Conservation (phyloP, 2,113 vertebrate species). For the Chinchilla lanigera region DNA sequence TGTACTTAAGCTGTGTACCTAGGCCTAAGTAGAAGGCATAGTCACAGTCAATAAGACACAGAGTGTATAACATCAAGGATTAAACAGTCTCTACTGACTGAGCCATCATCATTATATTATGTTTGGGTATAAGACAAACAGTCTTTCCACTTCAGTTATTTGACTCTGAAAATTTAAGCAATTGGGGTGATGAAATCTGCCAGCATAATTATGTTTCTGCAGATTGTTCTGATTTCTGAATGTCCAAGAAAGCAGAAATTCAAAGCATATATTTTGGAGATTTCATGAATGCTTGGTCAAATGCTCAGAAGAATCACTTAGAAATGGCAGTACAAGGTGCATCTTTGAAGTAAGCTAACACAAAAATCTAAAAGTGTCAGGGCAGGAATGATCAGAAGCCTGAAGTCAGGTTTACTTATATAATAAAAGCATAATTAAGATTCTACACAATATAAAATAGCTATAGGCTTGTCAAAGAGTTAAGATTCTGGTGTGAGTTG, state of each 20-base stretch:
- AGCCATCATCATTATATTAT: neutral
- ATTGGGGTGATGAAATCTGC: neutral
- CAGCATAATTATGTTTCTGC: neutral
- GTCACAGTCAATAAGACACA: neutral
- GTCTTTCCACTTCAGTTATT: neutral
- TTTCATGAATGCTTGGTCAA: neutral
- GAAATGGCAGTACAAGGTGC: neutral
- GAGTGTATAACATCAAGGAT: neutral
- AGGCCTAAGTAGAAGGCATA: neutral
- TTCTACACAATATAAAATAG: neutral
- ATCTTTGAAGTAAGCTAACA: neutral
- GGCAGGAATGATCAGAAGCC: neutral
- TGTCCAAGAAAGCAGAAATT: neutral
- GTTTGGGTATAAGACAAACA: neutral
- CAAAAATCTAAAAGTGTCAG: neutral
- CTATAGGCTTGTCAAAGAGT: neutral
- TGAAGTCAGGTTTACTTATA: neutral
- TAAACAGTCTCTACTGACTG: neutral
- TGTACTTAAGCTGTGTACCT: neutral
- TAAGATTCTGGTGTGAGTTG: neutral
- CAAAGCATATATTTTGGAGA: neutral
- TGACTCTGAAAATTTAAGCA: neutral
- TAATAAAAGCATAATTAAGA: neutral
- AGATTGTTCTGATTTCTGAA: neutral
- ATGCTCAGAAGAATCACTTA: neutral